Evolutionary conservation across 1,140 invertebrate species (phyloP), one percentile per base, ranked within the genome.

Genomic region (Adelges cooleyi): DNA sequence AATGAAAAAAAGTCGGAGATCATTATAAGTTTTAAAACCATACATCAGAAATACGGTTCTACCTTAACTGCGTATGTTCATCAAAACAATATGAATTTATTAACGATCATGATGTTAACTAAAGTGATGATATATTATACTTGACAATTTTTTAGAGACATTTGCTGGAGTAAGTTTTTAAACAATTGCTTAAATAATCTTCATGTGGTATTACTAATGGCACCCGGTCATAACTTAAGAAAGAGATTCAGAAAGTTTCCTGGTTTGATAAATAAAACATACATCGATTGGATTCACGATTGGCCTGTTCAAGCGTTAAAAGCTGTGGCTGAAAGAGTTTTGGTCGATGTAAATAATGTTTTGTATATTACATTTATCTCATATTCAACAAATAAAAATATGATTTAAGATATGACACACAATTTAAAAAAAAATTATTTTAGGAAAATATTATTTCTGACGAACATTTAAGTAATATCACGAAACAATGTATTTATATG

Each of bases 251-350:
- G 90, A 51, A 91, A 85, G 76, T 95, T 95, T 75, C 92, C 92
- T 0, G 90, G 91, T 0, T 77, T 97, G 1, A 86, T 95, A 20
- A 94, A 92, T 72, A 93, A 90, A 72, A 92, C 90, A 2, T 92
- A 89, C 15, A 91, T 96, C 54, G 89, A 96, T 75, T 96, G 92
- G 91, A 86, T 94, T 68, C 86, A 90, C 72, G 83, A 89, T 0
- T 96, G 93, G 92, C 91, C 92, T 1, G 81, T 85, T 66, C 89
- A 95, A 75, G 91, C 92, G 2, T 72, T 95, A n/a, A 77, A 85
- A 44, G 87, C 89, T 1, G 90, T 95, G 6, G 91, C 90, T 8
- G 86, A 66, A 42, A 66, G 38, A 42, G 22, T 66, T n/a, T 13
- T 66, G 4, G 22, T 44, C 3, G 20, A 53, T n/a, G 65, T 66